Evolutionary conservation across 2,888 invertebrate species (phyloP).

Genomic region (Phalangium opilio): DNA sequence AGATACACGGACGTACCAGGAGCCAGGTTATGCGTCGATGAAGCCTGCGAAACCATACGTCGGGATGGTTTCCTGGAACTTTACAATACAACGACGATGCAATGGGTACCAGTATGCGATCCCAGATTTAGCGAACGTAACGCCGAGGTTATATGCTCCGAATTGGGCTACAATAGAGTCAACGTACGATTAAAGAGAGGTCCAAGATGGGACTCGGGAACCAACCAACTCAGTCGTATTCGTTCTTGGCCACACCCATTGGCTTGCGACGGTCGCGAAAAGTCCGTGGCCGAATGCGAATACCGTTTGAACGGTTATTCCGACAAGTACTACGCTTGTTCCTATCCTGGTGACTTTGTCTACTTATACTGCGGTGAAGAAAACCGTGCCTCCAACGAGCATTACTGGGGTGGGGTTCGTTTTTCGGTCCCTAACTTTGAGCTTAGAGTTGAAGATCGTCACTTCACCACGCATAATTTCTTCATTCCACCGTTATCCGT

Average conservation of each 20-base stretch:
- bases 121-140: conserved; percentile 86
- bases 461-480: conserved; percentile 6
- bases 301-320: conserved; percentile 75
- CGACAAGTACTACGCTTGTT: conserved; percentile 58
- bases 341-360: conserved; percentile 78
- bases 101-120: conserved; percentile 96
- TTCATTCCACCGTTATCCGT: conserved; percentile 6
- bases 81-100: conserved; percentile 83
- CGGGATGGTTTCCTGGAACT: conserved; percentile 84
- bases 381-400: conserved; percentile 38
- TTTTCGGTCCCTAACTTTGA: conserved; percentile 82
- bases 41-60: conserved; percentile 15
- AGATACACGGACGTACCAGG: conserved; percentile 1
- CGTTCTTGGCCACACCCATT: conserved; percentile 92
- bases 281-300: conserved; percentile 32
- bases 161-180: conserved; percentile 68
- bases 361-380: conserved; percentile 70
- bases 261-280: conserved; percentile 41
- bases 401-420: conserved; percentile 93
- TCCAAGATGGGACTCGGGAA: conserved; percentile 70
- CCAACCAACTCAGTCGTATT: conserved; percentile 66
- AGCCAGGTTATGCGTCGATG: conserved; percentile 20
- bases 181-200: conserved; percentile 78
- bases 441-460: conserved; percentile 33
- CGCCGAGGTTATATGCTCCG: conserved; percentile 88